Percentiles rank a stretch among this genome's conserved stretches.
These are phyloP conservation scores for Anaspis maculata DNA, from an alignment of 2,888 invertebrate genomes.

Conservation along the genomic window DNA sequence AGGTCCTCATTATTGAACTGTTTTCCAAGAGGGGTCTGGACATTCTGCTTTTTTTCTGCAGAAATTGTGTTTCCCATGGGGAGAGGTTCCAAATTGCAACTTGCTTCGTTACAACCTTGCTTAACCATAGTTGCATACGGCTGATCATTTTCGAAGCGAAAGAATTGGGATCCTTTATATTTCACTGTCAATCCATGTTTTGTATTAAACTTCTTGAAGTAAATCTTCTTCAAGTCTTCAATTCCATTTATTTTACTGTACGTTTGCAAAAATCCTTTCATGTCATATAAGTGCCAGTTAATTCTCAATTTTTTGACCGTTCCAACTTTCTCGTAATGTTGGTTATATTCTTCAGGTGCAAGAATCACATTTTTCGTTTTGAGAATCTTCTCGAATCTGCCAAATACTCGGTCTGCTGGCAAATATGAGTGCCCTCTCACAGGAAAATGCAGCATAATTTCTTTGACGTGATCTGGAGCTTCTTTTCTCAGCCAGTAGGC, in stretches of 20 bases:
- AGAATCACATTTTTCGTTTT: neutral
- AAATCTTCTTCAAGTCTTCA: neutral
- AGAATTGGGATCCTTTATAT: neutral
- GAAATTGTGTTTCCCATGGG: neutral
- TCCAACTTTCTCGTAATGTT: neutral
- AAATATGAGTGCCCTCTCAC: conserved; percentile 1
- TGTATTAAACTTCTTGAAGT: neutral
- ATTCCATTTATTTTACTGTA: neutral
- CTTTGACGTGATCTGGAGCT: neutral
- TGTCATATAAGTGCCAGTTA: neutral
- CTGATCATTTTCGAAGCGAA: neutral
- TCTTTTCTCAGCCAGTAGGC: neutral
- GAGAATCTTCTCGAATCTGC: neutral
- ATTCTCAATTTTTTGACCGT: neutral
- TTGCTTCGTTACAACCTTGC: neutral
- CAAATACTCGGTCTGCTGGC: neutral
- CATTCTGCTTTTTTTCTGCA: neutral
- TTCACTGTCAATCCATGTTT: neutral
- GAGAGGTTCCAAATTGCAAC: neutral
- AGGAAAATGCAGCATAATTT: neutral
- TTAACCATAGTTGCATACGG: neutral
- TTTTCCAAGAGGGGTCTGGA: neutral
- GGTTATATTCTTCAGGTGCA: neutral
- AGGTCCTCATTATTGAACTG: neutral
- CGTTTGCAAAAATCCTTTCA: neutral